These are phyloP conservation scores for Ptychodera flava DNA, from an alignment of 35 echinoderm and acorn worm genomes.

Conservation along the genomic window DNA sequence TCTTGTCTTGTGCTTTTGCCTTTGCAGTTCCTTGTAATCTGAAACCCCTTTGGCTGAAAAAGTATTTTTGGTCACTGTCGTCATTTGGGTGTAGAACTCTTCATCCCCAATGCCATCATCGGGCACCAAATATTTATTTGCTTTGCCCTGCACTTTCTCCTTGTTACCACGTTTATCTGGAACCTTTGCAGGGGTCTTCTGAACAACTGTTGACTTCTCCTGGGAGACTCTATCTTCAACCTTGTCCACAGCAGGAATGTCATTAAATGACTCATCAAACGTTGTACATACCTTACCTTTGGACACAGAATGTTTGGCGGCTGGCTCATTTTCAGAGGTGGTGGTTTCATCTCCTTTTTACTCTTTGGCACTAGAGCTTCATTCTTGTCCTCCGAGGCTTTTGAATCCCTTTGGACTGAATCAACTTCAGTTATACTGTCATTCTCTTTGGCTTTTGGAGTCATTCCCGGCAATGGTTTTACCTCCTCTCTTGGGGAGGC, in stretches of 20 bases:
- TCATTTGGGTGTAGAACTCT: background rate
- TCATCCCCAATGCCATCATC: background rate
- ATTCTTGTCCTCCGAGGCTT: background rate
- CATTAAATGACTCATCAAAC: constrained; percentile 8
- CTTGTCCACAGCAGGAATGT: constrained; percentile 9
- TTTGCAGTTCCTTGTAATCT: no score
- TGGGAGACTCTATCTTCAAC: constrained; percentile 5
- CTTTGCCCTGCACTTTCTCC: background rate
- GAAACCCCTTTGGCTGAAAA: no score
- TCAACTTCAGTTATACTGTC: no score
- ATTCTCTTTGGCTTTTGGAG: no score
- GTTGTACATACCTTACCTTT: background rate
- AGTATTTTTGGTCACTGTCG: background rate
- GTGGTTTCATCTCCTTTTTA: background rate
- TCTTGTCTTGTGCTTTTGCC: background rate
- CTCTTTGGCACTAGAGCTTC: background rate
- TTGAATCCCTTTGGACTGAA: no score
- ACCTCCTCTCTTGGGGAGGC: background rate
- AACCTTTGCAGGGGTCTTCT: background rate
- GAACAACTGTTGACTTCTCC: background rate
- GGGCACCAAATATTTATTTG: background rate
- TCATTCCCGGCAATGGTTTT: background rate
- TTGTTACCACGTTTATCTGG: background rate
- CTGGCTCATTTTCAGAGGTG: background rate
- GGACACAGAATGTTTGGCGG: background rate